Percentiles rank a stretch among this genome's conserved stretches.
These are phyloP conservation scores for Tenthredo notha DNA, from an alignment of 2,888 invertebrate species.

Conservation along the genomic window DNA sequence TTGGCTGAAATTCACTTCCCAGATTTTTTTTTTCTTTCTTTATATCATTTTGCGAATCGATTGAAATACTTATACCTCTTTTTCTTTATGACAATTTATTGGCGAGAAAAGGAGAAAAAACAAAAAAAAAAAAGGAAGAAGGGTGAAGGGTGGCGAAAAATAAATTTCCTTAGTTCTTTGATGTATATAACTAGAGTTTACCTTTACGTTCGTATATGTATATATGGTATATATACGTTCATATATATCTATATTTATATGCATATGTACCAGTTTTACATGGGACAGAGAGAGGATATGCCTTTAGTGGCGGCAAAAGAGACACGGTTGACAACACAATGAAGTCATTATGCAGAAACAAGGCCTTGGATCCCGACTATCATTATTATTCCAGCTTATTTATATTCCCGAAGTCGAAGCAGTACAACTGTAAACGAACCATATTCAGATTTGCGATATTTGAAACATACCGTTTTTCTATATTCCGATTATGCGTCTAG, in stretches of 20 bases:
- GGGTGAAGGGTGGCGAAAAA: neutral
- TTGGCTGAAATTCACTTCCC: conserved; percentile 3
- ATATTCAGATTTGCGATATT: conserved; percentile 32
- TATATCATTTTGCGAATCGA: too few relatives aligned
- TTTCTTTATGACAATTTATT: neutral
- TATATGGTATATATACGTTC: neutral
- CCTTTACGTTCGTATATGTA: neutral
- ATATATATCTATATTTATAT: neutral
- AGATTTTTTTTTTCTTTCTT: too few relatives aligned
- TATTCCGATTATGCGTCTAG: neutral
- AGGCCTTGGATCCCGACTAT: conserved; percentile 56
- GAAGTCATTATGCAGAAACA: conserved; percentile 61
- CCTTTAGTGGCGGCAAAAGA: conserved; percentile 52
- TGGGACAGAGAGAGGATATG: conserved; percentile 37
- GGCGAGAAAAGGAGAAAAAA: neutral
- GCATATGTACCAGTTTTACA: neutral
- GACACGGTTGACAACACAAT: conserved; percentile 58
- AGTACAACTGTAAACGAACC: conserved; percentile 38
- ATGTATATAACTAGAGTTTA: neutral
- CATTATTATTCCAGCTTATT: conserved; percentile 57
- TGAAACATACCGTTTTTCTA: neutral
- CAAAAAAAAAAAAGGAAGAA: neutral
- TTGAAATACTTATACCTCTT: neutral
- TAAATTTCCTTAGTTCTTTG: neutral
- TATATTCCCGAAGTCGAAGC: conserved; percentile 46